Evolutionary conservation across 2,113 vertebrate genomes (phyloP), one percentile per base, ranked within the genome.

Genomic region (Cyprinodon brontotheroides): DNA sequence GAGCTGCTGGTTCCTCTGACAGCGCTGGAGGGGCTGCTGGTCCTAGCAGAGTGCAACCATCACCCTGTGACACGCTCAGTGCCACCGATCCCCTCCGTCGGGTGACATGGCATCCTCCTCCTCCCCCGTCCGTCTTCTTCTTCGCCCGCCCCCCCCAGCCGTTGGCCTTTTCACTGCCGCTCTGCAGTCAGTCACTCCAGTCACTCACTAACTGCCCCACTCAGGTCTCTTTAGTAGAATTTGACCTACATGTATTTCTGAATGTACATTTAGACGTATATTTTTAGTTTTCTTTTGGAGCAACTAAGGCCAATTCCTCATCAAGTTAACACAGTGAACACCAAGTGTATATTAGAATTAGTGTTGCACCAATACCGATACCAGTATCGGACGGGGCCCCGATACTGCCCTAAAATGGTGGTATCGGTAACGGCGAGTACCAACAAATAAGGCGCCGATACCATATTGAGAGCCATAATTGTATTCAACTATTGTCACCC

Each of bases 21-120:
- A 81, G 94, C 38, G 74, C 59, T 71, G 13, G 87, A 94, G 93
- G 92, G 90, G 91, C 92, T 91, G 93, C 94, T 86, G 93, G 93
- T 94, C 93, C 90, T 91, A 84, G 95, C 94, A 84, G 82, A 70
- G 77, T 77, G 92, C 91, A 78, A 93, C 89, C 92, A 87, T 86
- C 93, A 93, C 85, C 93, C 93, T 91, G 88, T 92, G 94, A 92
- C 88, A 95, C 94, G 94, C 92, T 93, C 92, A 76, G 17, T 94
- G 93, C 91, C 91, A 93, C 87, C 81, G 87, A 91, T 92, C 92
- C 89, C 87, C 90, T 89, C 84, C 83, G 77, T 86, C 85, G 86
- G 89, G 79, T 86, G 87, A 88, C 89, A 90, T 65, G 79, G 75
- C 85, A 68, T 69, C 86, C 79, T 8, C 81, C 73, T 53, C 72